These are phyloP conservation scores for Aphrophora alni DNA, from an alignment of 2,888 invertebrate species.

Conservation along the genomic window DNA sequence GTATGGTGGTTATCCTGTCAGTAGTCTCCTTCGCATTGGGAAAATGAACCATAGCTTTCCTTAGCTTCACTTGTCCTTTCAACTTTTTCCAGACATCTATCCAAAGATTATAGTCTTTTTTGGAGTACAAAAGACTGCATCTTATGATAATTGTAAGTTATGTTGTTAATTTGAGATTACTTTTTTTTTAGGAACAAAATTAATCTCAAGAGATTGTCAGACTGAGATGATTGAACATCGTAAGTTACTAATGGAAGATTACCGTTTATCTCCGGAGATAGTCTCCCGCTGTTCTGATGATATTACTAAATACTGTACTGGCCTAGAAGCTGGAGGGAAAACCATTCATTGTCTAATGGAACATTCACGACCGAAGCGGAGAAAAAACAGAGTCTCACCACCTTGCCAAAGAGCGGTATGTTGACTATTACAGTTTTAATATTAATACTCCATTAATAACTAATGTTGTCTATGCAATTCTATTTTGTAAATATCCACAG, in stretches of 20 bases:
- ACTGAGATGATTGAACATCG: conserved; percentile 92
- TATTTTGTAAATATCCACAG: too few species aligned
- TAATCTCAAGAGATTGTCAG: conserved; percentile 69
- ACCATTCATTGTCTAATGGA: conserved; percentile 97
- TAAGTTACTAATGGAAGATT: conserved; percentile 91
- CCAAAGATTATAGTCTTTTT: too few species aligned
- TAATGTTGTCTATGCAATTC: too few species aligned
- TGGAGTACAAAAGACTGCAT: too few species aligned
- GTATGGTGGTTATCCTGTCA: too few species aligned
- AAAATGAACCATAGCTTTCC: too few species aligned
- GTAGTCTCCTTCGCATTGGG: too few species aligned
- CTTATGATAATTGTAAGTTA: too few species aligned
- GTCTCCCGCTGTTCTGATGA: conserved; percentile 87
- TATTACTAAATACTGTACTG: conserved; percentile 76
- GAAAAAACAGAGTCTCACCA: conserved; percentile 70
- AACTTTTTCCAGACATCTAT: too few species aligned
- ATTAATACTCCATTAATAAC: too few species aligned
- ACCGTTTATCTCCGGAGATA: conserved; percentile 90
- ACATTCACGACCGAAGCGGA: conserved; percentile 72
- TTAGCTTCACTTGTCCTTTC: too few species aligned
- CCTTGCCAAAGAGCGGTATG: conserved; percentile 76
- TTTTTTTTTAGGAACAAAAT: neutral
- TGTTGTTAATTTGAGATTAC: too few species aligned
- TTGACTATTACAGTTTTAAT: conserved; percentile 39
- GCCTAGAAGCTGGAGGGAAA: conserved; percentile 78